Base-by-base conservation (phyloP, 2,113 vertebrate genomes). In the Numida meleagris region DNA sequence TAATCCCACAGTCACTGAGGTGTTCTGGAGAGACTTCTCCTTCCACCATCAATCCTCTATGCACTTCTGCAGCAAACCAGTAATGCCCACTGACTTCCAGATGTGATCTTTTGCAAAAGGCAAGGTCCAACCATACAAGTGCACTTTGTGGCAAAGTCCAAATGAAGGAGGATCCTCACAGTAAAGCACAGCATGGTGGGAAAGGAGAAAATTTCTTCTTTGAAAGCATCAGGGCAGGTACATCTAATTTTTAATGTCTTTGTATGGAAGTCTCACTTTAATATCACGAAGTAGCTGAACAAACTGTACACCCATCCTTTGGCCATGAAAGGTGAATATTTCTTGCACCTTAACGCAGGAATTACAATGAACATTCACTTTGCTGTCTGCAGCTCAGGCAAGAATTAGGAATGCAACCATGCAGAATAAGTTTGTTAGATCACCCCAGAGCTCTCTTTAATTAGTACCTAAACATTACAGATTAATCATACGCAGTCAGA, bases 241-340 rank as follows among this genome's bases (percentile, higher is more conserved):
- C 19, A 72, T 42, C 57, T 48, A 10, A 34, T 71, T 73, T 82
- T 62, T 63, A 63, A 43, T 11, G 23, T 80, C 89, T 89, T 94
- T 95, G 96, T 92, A 91, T 89, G 89, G 93, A 97, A 96, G 76
- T 88, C 93, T 88, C 95, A 53, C 95, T 95, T 95, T 96, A 95
- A 95, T 82, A 84, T 38, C 40, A 79, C 51, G 80, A 81, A 96
- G 63, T 40, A 82, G 76, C 45, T 62, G 70, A 82, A 78, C 10
- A 51, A n/a, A 33, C n/a, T 43, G 27, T 29, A 61, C 55, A 88
- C 16, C 40, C 94, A 71, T n/a, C 65, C 55, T 78, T 36, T 7
- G 25, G 24, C 86, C 70, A 67, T 10, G 55, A 74, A 70, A 59
- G 29, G 82, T 9, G 72, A 75, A 18, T 36, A 91, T 73, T 82